Evolutionary conservation across 1,140 invertebrate genomes (phyloP).

Genomic region (Neuroterus valhalla): DNA sequence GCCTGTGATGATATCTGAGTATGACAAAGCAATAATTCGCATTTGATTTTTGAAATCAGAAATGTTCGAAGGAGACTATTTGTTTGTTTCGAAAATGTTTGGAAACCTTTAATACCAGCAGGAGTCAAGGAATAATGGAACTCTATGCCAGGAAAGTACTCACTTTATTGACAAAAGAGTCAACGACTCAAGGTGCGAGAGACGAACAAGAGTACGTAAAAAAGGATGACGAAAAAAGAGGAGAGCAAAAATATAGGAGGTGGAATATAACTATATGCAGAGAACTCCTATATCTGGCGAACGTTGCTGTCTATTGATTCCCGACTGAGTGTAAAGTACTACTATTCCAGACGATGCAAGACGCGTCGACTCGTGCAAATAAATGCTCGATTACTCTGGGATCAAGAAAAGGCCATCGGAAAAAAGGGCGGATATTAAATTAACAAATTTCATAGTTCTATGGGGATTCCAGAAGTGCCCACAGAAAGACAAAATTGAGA

Average conservation of each 20-base stretch:
- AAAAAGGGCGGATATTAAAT: constrained; percentile 27
- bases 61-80: no score
- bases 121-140: constrained; percentile 68
- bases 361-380: constrained; percentile 68
- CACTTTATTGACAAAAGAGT: constrained; percentile 69
- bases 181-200: constrained; percentile 58
- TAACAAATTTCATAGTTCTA: no score
- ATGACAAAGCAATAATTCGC: no score
- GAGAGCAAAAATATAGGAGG: constrained; percentile 52
- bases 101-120: constrained; percentile 28
- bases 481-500: no score
- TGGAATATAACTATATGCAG: constrained; percentile 60
- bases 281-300: constrained; percentile 65
- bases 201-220: constrained; percentile 41
- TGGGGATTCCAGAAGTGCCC: background rate
- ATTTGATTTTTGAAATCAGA: no score
- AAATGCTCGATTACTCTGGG: constrained; percentile 69
- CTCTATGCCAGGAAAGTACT: constrained; percentile 68
- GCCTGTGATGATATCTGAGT: no score
- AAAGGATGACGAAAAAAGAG: constrained; percentile 40
- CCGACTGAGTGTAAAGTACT: constrained; percentile 70
- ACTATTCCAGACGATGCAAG: constrained; percentile 61
- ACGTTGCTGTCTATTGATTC: constrained; percentile 72
- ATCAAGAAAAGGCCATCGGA: constrained; percentile 51
- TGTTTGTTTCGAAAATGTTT: no score